Evolutionary conservation across 2,888 invertebrate species (phyloP).

Genomic region (Laothoe populi): DNA sequence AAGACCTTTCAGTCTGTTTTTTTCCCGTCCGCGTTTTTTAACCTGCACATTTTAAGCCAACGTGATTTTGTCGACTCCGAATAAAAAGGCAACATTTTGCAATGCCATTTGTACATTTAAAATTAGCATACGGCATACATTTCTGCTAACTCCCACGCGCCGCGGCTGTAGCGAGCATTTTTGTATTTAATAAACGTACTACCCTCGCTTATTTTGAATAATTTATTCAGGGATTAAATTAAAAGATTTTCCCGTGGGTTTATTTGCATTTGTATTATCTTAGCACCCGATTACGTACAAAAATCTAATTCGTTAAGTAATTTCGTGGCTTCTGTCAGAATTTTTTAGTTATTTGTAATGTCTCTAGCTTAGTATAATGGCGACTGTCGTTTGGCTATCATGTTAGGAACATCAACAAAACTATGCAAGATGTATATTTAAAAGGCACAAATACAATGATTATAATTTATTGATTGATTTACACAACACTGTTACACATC

Average conservation of each 20-base stretch:
- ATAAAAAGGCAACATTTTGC: constrained; percentile 6
- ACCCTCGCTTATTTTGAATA: background rate
- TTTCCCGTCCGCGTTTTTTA: no score
- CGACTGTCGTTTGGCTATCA: no score
- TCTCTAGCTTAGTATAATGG: no score
- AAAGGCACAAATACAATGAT: no score
- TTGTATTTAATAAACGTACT: constrained; percentile 21
- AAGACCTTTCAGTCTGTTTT: no score
- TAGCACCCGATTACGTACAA: background rate
- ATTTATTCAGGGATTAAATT: constrained; percentile 20
- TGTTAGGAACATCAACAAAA: no score
- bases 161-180: background rate
- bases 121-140: constrained; percentile 17
- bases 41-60: no score
- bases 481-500: no score
- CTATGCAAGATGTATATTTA: no score
- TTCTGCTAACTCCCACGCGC: background rate
- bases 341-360: background rate
- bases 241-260: constrained; percentile 3
- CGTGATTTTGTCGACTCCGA: background rate
- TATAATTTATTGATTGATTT: no score
- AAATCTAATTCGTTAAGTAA: background rate
- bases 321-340: background rate
- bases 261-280: constrained; percentile 12
- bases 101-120: background rate